These are phyloP conservation scores for Arenicola marina DNA, from an alignment of 2,888 invertebrate species.

Conservation along the genomic window DNA sequence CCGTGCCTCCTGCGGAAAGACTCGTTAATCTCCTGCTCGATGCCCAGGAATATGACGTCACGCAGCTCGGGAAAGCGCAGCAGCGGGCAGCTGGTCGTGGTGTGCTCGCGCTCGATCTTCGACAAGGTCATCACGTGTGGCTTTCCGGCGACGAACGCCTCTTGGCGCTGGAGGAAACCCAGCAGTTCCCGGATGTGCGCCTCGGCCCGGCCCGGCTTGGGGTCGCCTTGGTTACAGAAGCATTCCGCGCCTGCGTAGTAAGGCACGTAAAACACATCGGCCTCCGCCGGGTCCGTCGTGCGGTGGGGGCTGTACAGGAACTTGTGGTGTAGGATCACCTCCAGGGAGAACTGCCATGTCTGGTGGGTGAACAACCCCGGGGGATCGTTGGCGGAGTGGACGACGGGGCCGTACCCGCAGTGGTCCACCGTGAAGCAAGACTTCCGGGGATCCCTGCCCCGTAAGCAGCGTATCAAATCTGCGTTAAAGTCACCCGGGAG, in stretches of 20 bases:
- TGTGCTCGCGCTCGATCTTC: slow-evolving; percentile 43
- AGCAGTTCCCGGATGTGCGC: slow-evolving; percentile 2
- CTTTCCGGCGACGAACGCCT: slow-evolving; percentile 20
- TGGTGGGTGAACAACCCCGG: not conserved
- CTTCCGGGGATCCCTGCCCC: not conserved
- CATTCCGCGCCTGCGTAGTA: slow-evolving; percentile 37
- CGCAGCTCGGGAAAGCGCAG: slow-evolving; percentile 29
- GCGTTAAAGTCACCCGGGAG: slow-evolving; percentile 17
- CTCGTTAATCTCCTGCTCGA: slow-evolving; percentile 36
- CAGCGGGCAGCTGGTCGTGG: slow-evolving; percentile 32
- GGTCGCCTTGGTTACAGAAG: slow-evolving; percentile 15
- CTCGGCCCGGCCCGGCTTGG: not conserved
- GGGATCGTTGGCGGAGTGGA: not conserved
- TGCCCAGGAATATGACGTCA: slow-evolving; percentile 38
- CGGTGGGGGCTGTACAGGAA: slow-evolving; percentile 38
- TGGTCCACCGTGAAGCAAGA: not conserved
- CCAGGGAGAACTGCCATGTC: slow-evolving; percentile 38
- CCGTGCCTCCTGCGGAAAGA: not conserved
- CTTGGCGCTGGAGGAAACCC: not conserved
- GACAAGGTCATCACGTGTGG: slow-evolving; percentile 43
- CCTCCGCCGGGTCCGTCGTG: slow-evolving; percentile 33
- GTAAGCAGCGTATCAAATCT: slow-evolving; percentile 7
- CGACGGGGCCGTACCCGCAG: slow-evolving; percentile 14
- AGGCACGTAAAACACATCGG: slow-evolving; percentile 42
- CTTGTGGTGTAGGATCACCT: slow-evolving; percentile 41